Evolutionary conservation across 2,797 vertebrate species (phyloP).

Genomic region (Anniella stebbinsi): DNA sequence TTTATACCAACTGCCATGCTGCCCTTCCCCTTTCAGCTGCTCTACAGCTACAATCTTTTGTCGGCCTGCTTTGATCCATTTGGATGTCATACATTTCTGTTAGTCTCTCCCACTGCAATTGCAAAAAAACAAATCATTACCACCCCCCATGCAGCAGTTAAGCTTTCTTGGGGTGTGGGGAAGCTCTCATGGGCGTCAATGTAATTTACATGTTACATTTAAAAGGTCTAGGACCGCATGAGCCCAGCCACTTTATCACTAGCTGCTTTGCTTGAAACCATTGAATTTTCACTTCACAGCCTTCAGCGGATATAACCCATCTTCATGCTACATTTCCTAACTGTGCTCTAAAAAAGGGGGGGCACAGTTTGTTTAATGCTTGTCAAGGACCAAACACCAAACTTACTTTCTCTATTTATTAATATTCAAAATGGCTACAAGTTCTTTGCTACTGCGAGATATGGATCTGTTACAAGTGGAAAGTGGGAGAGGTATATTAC

Average conservation of each 20-base stretch:
- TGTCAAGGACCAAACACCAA: constrained; percentile 35
- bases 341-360: neutral
- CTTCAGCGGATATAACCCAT: neutral
- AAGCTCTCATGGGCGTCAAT: too few relatives aligned
- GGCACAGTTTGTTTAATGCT: neutral
- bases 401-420: constrained; percentile 51
- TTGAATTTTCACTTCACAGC: neutral
- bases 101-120: neutral
- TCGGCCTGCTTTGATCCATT: neutral
- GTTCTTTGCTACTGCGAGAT: constrained; percentile 37
- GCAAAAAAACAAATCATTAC: too few relatives aligned
- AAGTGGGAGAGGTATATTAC: constrained; percentile 29
- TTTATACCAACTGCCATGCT: too few relatives aligned
- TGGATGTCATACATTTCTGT: neutral
- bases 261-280: neutral
- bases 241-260: neutral
- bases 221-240: neutral
- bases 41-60: too few relatives aligned
- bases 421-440: constrained; percentile 58
- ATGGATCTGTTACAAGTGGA: constrained; percentile 4
- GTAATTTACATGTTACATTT: neutral
- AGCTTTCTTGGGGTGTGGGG: too few relatives aligned
- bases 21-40: too few relatives aligned
- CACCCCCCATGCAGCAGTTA: too few relatives aligned
- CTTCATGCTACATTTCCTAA: constrained; percentile 4